phyloP scores from a whole-genome alignment of 1,140 invertebrate species.

The Aphelinus certus region DNA sequence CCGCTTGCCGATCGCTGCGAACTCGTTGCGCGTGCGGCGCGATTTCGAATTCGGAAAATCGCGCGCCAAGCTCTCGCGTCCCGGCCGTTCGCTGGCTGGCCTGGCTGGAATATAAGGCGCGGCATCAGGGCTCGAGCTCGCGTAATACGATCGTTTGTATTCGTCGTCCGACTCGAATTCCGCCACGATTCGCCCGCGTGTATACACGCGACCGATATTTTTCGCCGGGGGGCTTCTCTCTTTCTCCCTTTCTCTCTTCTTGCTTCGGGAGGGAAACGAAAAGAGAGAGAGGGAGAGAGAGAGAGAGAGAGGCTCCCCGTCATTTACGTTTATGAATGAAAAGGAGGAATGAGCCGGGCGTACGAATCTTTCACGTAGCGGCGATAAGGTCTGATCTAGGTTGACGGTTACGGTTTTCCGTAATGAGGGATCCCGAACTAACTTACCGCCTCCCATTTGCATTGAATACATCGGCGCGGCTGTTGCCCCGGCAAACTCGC shows the following conservation, averaged over 20 bases:
- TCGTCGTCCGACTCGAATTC: slow-evolving; percentile 42
- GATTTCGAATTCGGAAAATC: slow-evolving; percentile 19
- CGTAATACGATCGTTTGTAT: slow-evolving; percentile 62
- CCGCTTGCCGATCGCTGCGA: no score
- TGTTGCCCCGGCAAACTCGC: no score
- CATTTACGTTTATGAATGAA: slow-evolving; percentile 35
- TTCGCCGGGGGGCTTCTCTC: neutral
- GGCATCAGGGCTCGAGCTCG: neutral
- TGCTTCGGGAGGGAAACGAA: neutral
- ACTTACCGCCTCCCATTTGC: neutral
- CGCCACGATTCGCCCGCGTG: slow-evolving; percentile 38
- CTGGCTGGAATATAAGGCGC: neutral
- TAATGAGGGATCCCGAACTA: slow-evolving; percentile 18
- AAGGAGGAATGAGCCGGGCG: slow-evolving; percentile 9
- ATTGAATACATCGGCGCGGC: neutral
- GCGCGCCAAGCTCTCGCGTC: slow-evolving; percentile 34
- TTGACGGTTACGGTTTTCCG: slow-evolving; percentile 28
- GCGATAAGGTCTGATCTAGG: slow-evolving; percentile 24
- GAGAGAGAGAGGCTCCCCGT: neutral
- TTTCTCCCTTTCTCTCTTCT: neutral
- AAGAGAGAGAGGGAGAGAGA: slow-evolving; percentile 43
- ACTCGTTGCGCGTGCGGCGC: no score
- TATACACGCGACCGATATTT: slow-evolving; percentile 15
- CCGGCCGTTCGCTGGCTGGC: no score
- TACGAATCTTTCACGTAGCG: slow-evolving; percentile 22